Evolutionary conservation across 2,888 invertebrate genomes (phyloP), one percentile per base, ranked within the genome.

Genomic region (Suillia variegata): DNA sequence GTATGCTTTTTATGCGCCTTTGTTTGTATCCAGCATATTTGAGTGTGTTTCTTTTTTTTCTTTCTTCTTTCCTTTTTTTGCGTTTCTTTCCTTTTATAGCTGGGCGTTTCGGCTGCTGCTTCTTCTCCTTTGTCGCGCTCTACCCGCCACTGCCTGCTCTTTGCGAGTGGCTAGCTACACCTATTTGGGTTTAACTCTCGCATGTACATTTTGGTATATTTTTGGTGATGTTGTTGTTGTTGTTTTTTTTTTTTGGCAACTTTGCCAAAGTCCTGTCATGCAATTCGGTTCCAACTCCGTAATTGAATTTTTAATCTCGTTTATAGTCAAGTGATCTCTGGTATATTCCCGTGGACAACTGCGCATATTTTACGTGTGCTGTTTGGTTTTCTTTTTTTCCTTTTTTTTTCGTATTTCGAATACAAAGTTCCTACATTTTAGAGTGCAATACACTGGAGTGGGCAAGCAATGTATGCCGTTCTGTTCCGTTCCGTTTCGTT

Each of bases 301-400:
- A 80, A 80, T 80, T 79, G 79, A 79, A 79, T 80, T 79, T 79
- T 80, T 79, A 79, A 79, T 79, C 80, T 78, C 78, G 74, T 78
- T 79, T 77, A 76, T 77, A 76, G 80, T 77, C 77, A 80, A 80
- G 80, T 79, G 80, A 79, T 77, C 77, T 77, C 74, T 70, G 76
- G 73, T 72, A n/a, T n/a, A 73, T 74, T 72, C 64, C 66, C 69
- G 69, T 69, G 70, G 69, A 68, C 70, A 69, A 68, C 72, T 70
- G 70, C 70, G 72, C 73, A 75, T 75, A 75, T 75, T 75, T 75
- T 74, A 75, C 70, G 71, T 70, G 70, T 60, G 49, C 47, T 59
- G 50, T 20, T n/a, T n/a, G n/a, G n/a, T n/a, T 54, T 61, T 58
- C 55, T 58, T 58, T 68, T 65, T 60, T 17, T 18, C 10, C 45